phyloP scores from a whole-genome alignment of 2,113 vertebrate species.

The Monarcha castaneiventris region DNA sequence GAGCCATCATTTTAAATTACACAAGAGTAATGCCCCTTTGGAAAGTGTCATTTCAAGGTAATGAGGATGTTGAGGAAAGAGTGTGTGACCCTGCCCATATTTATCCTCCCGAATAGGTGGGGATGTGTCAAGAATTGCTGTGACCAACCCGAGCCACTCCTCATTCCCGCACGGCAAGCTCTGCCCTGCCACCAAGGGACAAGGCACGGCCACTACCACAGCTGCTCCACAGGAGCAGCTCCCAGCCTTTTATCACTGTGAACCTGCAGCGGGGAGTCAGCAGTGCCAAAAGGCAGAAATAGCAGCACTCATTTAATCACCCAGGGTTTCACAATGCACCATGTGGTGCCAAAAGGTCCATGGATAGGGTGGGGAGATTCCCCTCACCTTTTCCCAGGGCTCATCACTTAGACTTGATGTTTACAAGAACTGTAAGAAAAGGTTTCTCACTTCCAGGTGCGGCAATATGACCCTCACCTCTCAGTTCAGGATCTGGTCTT shows the following conservation, averaged over 20 bases:
- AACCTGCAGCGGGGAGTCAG: background rate
- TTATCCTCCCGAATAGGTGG: background rate
- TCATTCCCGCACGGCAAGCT: rapidly evolving
- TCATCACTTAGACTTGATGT: conserved; percentile 43
- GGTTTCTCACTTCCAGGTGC: conserved; percentile 50
- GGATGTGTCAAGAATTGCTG: background rate
- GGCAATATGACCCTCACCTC: conserved; percentile 1
- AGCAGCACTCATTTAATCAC: conserved; percentile 3
- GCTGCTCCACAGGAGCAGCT: background rate
- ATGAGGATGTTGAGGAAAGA: conserved; percentile 6
- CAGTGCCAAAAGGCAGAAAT: conserved; percentile 27
- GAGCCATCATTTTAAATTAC: background rate
- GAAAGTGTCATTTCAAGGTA: conserved; percentile 6
- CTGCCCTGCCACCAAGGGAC: background rate
- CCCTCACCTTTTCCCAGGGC: background rate
- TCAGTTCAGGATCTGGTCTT: conserved; percentile 16
- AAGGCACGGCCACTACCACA: rapidly evolving
- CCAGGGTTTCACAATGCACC: background rate
- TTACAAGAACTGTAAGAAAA: conserved; percentile 46
- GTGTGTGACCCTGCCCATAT: background rate
- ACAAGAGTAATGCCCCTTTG: background rate
- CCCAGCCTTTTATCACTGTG: background rate
- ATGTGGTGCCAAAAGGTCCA: conserved; percentile 11
- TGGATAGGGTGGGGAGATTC: background rate
- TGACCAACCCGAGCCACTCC: background rate